These are phyloP conservation scores for Hydropsyche tenuis DNA, from an alignment of 1,140 invertebrate species.

Conservation along the genomic window DNA sequence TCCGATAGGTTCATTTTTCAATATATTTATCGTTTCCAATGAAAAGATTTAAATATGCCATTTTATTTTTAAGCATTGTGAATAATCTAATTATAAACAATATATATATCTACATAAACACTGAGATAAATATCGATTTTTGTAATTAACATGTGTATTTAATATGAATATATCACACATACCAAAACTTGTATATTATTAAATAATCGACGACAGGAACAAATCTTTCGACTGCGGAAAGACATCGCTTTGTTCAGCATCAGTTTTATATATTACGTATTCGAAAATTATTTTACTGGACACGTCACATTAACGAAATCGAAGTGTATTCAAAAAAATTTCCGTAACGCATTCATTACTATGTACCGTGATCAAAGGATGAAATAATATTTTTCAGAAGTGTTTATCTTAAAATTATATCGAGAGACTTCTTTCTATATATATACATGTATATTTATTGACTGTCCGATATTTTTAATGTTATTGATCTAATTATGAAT, in stretches of 20 bases:
- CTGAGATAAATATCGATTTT: slow-evolving; percentile 43
- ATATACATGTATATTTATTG: slow-evolving; percentile 40
- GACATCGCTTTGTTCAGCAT: too few species aligned
- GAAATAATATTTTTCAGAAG: slow-evolving; percentile 45
- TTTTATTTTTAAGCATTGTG: slow-evolving; percentile 46
- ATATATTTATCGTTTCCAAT: neutral
- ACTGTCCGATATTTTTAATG: slow-evolving; percentile 37
- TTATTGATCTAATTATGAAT: slow-evolving; percentile 32
- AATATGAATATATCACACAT: slow-evolving; percentile 45
- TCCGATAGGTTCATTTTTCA: neutral
- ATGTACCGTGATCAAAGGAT: slow-evolving; percentile 20
- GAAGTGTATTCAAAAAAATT: neutral
- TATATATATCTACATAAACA: neutral
- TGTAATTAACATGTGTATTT: slow-evolving; percentile 44
- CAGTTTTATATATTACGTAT: neutral
- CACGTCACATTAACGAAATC: neutral
- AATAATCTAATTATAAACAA: slow-evolving; percentile 23
- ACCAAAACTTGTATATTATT: neutral
- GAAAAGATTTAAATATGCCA: slow-evolving; percentile 41
- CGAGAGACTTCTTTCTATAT: slow-evolving; percentile 46
- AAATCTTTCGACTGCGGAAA: too few species aligned
- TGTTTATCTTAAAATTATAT: slow-evolving; percentile 13
- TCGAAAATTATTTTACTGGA: neutral
- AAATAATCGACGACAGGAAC: neutral
- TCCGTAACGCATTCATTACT: neutral